phyloP scores from a whole-genome alignment of 2,888 invertebrate species.

The Acronicta psi region DNA sequence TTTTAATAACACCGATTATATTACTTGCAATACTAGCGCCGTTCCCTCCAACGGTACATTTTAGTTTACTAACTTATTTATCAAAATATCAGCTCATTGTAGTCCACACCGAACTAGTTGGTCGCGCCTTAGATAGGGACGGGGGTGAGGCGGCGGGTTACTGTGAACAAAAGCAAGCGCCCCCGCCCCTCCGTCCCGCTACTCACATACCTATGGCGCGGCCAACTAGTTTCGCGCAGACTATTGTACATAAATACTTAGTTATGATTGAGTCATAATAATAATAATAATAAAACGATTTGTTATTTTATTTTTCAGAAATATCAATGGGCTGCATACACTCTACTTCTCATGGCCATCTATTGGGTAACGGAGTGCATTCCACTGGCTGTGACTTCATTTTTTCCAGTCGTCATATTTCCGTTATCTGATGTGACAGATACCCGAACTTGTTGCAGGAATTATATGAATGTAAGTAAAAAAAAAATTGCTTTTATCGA shows the following conservation, averaged over 20 bases:
- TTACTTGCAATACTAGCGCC: constrained; percentile 52
- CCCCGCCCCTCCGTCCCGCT: too few species aligned
- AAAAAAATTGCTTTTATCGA: too few species aligned
- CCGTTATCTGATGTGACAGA: constrained; percentile 92
- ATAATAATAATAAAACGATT: neutral
- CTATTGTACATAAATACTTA: too few species aligned
- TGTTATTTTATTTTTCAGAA: constrained; percentile 59
- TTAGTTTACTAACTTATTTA: neutral
- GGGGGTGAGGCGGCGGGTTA: too few species aligned
- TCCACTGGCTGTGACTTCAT: constrained; percentile 93
- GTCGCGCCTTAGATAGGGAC: too few species aligned
- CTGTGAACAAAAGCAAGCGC: too few species aligned
- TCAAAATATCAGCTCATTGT: too few species aligned
- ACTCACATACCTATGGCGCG: too few species aligned
- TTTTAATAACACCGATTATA: constrained; percentile 56
- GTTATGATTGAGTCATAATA: too few species aligned
- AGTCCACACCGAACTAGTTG: too few species aligned
- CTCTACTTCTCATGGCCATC: constrained; percentile 93
- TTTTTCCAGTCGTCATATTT: constrained; percentile 93
- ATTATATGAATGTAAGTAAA: constrained; percentile 89
- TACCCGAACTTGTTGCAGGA: constrained; percentile 65
- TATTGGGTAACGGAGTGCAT: constrained; percentile 95
- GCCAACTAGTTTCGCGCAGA: too few species aligned
- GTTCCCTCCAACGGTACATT: constrained; percentile 59
- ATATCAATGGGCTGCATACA: constrained; percentile 90